Base-by-base conservation (phyloP, 92 coral and sea anemone species). In the Epizoanthus illoricatus region DNA sequence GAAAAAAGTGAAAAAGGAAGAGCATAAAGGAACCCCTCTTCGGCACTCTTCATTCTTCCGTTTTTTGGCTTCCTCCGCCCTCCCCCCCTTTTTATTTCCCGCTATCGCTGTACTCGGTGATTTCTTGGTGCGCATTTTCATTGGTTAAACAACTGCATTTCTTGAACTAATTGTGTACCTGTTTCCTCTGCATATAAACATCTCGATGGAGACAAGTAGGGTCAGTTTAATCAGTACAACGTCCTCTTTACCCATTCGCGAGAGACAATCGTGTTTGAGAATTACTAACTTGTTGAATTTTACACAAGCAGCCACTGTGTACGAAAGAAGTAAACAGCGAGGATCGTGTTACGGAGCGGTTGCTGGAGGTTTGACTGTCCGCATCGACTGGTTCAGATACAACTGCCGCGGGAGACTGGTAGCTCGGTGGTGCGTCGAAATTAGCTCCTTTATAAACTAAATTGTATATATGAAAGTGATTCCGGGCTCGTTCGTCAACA, bases 381-480 rank as follows among this genome's bases (percentile, higher is more conserved):
- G 13, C 16, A 12, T 72, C 16, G 20, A 45, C n/a, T 43, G 21
- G 52, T 19, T 5, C 76, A 41, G 33, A 11, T 69, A 45, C 52
- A 69, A n/a, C 54, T 68, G 69, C 40, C 2, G 28, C 36, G 40
- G 36, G 69, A 64, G 69, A 64, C 23, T 33, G 13, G 36, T 20
- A 64, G 36, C 69, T 64, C 69, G 19, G 69, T 64, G 69, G 69
- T 64, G 69, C 40, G 69, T 64, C 69, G 69, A 64, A 64, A 6
- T 64, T 64, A 64, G 56, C 56, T 52, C 56, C 56, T 52, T 52
- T 2, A 52, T 45, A 69, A 39, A 12, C 40, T 23, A 28, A 2
- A 69, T n/a, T 69, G 36, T 52, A 9, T 52, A 5, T 52, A 2
- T 52, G 56, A 52, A 52, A 9, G 15, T 7, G 56, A 52, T 52